Percentiles rank a stretch among this genome's conserved stretches.
These are phyloP conservation scores for Chlorodrepanis virens DNA, from an alignment of 2,113 vertebrate genomes.

Conservation along the genomic window DNA sequence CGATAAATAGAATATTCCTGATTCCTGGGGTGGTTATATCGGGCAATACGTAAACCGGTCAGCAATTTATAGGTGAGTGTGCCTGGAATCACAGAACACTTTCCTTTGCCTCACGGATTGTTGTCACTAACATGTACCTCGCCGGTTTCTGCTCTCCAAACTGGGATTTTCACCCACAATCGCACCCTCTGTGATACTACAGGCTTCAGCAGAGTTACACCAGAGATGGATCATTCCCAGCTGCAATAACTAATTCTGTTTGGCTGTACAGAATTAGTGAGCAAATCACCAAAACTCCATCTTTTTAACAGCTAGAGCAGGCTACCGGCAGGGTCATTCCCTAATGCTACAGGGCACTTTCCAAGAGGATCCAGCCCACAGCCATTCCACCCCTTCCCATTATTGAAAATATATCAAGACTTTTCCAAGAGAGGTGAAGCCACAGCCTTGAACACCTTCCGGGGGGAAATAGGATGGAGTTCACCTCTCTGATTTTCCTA, in stretches of 20 bases:
- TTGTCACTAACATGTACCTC: not conserved
- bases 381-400: not conserved
- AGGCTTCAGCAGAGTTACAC: not conserved
- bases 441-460: slow-evolving; percentile 45
- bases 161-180: not conserved
- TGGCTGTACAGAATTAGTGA: not conserved
- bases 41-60: not conserved
- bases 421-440: slow-evolving; percentile 54
- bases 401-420: slow-evolving; percentile 5
- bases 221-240: not conserved
- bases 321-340: not conserved
- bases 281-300: not conserved
- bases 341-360: not conserved
- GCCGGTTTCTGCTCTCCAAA: not conserved
- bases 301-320: not conserved
- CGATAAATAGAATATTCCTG: not conserved
- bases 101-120: not conserved
- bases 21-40: not conserved
- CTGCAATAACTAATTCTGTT: not conserved
- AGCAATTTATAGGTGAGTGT: accelerated
- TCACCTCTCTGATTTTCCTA: slow-evolving; percentile 41
- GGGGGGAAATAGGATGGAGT: slow-evolving; percentile 53
- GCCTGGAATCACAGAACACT: not conserved
- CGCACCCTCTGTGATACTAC: not conserved
- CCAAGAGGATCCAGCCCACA: not conserved